Conservation (phyloP, 2,797 vertebrate species). For the Hirundo rustica region DNA sequence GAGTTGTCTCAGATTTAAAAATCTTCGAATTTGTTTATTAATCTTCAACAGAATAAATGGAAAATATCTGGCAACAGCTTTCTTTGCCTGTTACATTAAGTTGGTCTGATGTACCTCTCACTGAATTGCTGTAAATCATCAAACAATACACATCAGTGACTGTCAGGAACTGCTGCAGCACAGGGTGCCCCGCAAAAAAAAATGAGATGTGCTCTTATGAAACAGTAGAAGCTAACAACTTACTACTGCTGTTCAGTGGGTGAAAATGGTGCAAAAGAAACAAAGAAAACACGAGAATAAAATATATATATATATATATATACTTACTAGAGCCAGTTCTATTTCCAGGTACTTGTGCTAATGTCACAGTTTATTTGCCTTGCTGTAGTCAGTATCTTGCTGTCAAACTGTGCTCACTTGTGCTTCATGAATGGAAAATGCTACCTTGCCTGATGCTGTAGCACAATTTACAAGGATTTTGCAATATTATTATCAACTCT, state of each 20-base stretch:
- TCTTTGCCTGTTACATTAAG: neutral
- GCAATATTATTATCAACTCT: neutral
- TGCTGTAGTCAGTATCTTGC: neutral
- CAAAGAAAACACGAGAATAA: neutral
- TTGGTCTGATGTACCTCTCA: neutral
- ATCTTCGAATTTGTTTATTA: neutral
- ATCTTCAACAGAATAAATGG: neutral
- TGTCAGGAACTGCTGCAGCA: neutral
- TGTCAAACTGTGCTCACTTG: neutral
- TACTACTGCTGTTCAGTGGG: neutral
- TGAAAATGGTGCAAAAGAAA: neutral
- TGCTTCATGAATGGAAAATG: neutral
- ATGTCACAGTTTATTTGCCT: neutral
- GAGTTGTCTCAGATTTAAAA: neutral
- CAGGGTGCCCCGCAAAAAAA: neutral
- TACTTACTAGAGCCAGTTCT: neutral
- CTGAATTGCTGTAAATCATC: neutral
- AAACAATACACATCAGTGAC: neutral
- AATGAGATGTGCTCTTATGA: neutral
- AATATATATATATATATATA: too few species aligned
- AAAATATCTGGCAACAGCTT: neutral
- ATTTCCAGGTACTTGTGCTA: neutral
- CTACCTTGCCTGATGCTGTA: neutral
- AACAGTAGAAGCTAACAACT: neutral
- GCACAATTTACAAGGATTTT: neutral